A percentile compares a stretch with the other conserved stretches of the same genome.
Conservation (phyloP, 2,888 invertebrate species). For the Caenorhabditis doughertyi region DNA sequence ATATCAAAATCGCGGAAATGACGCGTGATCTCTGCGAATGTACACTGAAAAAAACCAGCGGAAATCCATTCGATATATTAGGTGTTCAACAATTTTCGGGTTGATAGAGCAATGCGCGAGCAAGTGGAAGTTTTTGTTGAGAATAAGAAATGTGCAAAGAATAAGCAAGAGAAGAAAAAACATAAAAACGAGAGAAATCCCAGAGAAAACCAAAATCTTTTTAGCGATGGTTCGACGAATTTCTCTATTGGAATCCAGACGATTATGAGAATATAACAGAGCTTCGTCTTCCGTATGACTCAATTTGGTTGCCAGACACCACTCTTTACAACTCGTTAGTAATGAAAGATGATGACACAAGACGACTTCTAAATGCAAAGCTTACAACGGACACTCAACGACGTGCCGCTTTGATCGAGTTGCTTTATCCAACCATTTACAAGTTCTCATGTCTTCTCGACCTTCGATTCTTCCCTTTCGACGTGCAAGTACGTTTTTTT, state of each 20-base stretch:
- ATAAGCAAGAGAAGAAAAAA: conserved; percentile 8
- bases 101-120: conserved; percentile 46
- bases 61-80: conserved; percentile 3
- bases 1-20: conserved; percentile 27
- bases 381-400: conserved; percentile 77
- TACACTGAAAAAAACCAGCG: conserved; percentile 21
- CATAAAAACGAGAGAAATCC: not conserved
- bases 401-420: conserved; percentile 71
- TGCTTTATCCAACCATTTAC: conserved; percentile 82
- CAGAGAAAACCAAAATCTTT: not conserved
- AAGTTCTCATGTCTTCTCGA: conserved; percentile 81
- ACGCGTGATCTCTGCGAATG: conserved; percentile 17
- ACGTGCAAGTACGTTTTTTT: conserved; percentile 73
- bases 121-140: conserved; percentile 35
- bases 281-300: conserved; percentile 79
- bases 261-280: conserved; percentile 80
- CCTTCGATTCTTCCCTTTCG: conserved; percentile 80
- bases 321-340: conserved; percentile 80
- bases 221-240: conserved; percentile 82
- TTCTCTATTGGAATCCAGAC: conserved; percentile 79
- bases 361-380: conserved; percentile 81
- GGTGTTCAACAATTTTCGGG: conserved; percentile 54
- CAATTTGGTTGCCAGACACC: conserved; percentile 82
- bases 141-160: conserved; percentile 39
- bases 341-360: conserved; percentile 81